Evolutionary conservation across 2,888 invertebrate species (phyloP).

Genomic region (Rapana venosa): DNA sequence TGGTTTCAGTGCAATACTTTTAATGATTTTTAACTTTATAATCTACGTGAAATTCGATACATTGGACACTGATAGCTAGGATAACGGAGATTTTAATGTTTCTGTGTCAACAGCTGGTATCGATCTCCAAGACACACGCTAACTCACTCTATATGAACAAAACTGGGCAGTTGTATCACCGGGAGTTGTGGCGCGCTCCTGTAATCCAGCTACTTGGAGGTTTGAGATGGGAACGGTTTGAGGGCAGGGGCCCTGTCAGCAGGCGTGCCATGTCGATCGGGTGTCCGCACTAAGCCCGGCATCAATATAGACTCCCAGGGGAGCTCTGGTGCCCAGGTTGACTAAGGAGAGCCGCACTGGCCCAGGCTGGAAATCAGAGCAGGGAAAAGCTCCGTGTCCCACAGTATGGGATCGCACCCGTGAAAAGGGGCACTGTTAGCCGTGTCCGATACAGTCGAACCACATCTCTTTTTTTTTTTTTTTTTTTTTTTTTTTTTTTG

Average conservation of each 20-base stretch:
- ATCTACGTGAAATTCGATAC: too few relatives aligned
- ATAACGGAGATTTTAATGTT: too few relatives aligned
- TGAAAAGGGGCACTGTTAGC: slow-evolving; percentile 89
- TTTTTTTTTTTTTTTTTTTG: too few relatives aligned
- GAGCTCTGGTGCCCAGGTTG: slow-evolving; percentile 91
- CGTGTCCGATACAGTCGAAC: slow-evolving; percentile 90
- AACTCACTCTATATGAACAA: too few relatives aligned
- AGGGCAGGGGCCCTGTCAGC: slow-evolving; percentile 88
- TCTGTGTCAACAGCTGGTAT: too few relatives aligned
- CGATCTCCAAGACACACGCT: too few relatives aligned
- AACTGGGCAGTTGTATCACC: too few relatives aligned
- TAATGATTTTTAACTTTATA: too few relatives aligned
- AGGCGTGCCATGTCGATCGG: slow-evolving; percentile 90
- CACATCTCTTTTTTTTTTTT: slow-evolving; percentile 75
- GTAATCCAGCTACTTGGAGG: slow-evolving; percentile 98
- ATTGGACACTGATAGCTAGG: too few relatives aligned
- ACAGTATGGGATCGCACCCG: slow-evolving; percentile 90
- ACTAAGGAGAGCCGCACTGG: slow-evolving; percentile 98
- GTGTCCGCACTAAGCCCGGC: slow-evolving; percentile 94
- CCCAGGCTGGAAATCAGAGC: slow-evolving; percentile 99
- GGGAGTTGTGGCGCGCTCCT: slow-evolving; percentile 97
- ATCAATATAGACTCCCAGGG: slow-evolving; percentile 95
- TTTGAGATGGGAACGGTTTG: slow-evolving; percentile 93
- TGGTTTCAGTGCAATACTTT: too few relatives aligned
- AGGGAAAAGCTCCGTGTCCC: slow-evolving; percentile 99